Base-by-base conservation (phyloP, 2,113 vertebrate species). In the Dasyprocta punctata region DNA sequence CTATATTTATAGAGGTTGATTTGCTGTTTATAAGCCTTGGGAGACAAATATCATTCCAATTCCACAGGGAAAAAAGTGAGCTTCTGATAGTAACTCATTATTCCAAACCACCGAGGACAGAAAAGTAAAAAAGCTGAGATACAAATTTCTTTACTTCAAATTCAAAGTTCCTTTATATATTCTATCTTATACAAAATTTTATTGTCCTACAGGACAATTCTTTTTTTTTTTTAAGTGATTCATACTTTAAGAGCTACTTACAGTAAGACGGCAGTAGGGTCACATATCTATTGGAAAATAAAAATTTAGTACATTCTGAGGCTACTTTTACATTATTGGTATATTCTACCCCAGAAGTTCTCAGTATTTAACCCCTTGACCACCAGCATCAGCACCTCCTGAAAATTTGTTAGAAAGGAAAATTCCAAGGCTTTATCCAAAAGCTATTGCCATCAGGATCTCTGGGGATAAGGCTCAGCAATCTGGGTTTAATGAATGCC, bases 401-500 rank as follows among this genome's bases (percentile, higher is more conserved):
- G 7, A 49, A 85, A 90, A 58, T 63, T 41, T 49, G 1, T 47
- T 61, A 65, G 77, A 65, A 94, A 71, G 63, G 28, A 30, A 89
- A 73, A 73, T 73, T 89, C 26, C 41, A 19, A 5, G 36, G 30
- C 2, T 17, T 44, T 3, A 12, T 2, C 14, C 16, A 65, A 60
- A 8, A 78, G 4, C 7, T 65, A 47, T 44, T 86, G 54, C 73
- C 73, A 19, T 61, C 12, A 71, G 49, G 20, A 30, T 82, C 24
- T 73, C 63, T 52, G 14, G 61, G 47, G 33, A 3, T 71, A 17
- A 67, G n/a, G 0, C 1, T 20, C 77, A 7, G 20, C 7, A 30
- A 60, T 80, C 52, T 96, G 80, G 28, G 28, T 94, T 86, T 81
- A 96, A 81, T 96, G 85, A 87, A 82, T 7, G 20, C 41, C 26